phyloP scores from a whole-genome alignment of 2,113 vertebrate genomes.

The Turdus rufiventris region DNA sequence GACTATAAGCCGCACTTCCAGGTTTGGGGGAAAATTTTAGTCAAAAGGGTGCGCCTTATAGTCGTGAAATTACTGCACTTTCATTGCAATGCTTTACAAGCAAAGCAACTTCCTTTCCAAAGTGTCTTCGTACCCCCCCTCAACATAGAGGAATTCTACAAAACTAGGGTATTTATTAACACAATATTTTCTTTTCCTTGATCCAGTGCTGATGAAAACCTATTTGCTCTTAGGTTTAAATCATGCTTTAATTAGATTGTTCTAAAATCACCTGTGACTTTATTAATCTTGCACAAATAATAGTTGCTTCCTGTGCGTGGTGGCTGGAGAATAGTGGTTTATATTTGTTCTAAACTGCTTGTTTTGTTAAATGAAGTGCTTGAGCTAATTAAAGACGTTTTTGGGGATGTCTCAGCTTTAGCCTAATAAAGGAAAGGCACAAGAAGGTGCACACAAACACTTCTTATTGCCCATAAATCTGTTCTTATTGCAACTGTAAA shows the following conservation, averaged over 20 bases:
- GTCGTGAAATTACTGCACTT: too few relatives aligned
- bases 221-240: neutral
- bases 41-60: too few relatives aligned
- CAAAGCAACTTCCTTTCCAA: neutral
- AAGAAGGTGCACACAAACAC: neutral
- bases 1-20: too few relatives aligned
- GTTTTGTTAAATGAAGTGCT: slow-evolving; percentile 22
- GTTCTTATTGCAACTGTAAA: neutral
- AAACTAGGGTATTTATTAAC: neutral
- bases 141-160: neutral
- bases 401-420: neutral
- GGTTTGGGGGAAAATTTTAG: too few relatives aligned
- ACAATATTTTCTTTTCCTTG: neutral
- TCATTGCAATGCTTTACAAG: neutral
- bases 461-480: slow-evolving; percentile 35
- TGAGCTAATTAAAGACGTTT: neutral
- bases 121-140: neutral
- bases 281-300: neutral
- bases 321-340: neutral
- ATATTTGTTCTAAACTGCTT: neutral
- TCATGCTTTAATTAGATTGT: neutral
- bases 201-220: neutral
- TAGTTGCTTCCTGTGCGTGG: neutral
- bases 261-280: slow-evolving; percentile 25
- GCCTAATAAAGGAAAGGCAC: neutral